These are phyloP conservation scores for Mus caroli DNA, from an alignment of 2,797 vertebrate species.

Conservation along the genomic window DNA sequence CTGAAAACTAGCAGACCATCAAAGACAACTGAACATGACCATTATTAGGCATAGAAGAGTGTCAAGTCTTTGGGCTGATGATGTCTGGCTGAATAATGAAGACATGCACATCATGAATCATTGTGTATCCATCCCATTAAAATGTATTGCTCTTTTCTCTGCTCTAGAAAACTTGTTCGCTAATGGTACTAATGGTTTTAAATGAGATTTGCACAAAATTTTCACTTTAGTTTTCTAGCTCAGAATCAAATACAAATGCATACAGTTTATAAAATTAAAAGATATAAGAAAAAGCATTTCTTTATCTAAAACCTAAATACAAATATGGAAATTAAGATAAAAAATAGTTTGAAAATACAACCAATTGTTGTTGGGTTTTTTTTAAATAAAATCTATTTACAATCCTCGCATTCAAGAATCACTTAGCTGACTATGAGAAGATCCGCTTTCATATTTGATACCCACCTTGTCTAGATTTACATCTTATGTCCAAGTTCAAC, in stretches of 20 bases:
- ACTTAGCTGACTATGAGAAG: neutral
- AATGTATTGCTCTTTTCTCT: constrained; percentile 12
- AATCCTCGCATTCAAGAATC: neutral
- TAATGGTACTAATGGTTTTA: neutral
- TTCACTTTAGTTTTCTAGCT: neutral
- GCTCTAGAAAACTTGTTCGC: constrained; percentile 43
- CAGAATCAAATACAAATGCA: neutral
- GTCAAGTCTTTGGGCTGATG: constrained; percentile 39
- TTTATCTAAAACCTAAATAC: neutral
- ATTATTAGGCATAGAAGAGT: neutral
- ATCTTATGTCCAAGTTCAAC: neutral
- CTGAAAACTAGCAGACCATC: constrained; percentile 37
- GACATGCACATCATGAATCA: neutral
- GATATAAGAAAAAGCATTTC: neutral
- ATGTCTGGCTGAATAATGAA: constrained; percentile 47
- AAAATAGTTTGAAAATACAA: neutral
- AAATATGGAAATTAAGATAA: neutral
- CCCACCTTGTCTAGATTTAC: neutral
- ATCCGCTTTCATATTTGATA: neutral
- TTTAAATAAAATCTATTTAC: neutral
- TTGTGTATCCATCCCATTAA: constrained; percentile 33
- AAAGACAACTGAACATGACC: constrained; percentile 61
- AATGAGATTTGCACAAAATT: neutral
- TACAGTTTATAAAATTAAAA: neutral
- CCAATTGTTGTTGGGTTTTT: neutral